Conservation (phyloP, 2,797 vertebrate species). For the Halcyon chelicuti region DNA sequence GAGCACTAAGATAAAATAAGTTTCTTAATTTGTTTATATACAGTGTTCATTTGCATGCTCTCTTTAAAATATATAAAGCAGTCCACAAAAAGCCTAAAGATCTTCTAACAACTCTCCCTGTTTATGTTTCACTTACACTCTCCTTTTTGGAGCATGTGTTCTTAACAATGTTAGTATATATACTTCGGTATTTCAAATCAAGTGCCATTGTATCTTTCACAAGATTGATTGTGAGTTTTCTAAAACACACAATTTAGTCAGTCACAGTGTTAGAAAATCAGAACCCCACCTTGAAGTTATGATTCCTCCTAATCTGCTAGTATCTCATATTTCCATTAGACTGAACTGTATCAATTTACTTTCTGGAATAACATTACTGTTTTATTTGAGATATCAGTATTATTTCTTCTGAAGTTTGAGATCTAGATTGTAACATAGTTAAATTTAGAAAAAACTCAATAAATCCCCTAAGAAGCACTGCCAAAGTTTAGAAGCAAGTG, state of each 20-base stretch:
- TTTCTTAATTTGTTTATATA: not conserved
- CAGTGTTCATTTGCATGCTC: not conserved
- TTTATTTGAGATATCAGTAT: not conserved
- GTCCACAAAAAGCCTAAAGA: not conserved
- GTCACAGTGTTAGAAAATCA: not conserved
- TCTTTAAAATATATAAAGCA: not conserved
- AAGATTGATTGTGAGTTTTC: not conserved
- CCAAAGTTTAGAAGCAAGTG: not conserved
- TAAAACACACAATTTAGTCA: no score
- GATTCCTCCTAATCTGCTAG: not conserved
- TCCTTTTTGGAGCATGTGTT: not conserved
- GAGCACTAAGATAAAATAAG: not conserved
- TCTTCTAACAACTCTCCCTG: not conserved
- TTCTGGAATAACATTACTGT: not conserved
- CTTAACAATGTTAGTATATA: not conserved
- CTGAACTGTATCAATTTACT: not conserved
- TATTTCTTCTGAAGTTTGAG: not conserved
- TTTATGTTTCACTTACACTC: not conserved
- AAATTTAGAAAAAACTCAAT: not conserved
- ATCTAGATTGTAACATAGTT: not conserved
- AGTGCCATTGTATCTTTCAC: not conserved
- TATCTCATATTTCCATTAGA: not conserved
- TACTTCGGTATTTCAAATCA: not conserved
- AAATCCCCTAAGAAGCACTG: not conserved
- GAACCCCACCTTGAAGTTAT: not conserved